phyloP scores from a whole-genome alignment of 2,888 invertebrate species.

The Dynastes maya region DNA sequence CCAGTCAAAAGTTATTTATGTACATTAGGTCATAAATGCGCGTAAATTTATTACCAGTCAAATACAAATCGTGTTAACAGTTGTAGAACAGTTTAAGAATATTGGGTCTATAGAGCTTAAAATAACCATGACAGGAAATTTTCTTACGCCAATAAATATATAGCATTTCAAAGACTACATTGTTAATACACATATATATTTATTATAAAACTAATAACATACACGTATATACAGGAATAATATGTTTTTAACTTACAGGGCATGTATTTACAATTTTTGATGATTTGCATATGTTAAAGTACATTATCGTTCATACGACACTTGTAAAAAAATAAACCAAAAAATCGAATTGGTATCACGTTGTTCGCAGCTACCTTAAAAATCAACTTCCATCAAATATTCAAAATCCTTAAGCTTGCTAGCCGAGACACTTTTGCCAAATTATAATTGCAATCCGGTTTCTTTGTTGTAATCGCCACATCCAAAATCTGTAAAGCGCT shows the following conservation, averaged over 20 bases:
- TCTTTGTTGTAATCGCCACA: conserved; percentile 64
- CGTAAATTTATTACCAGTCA: too few relatives aligned
- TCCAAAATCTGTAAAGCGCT: conserved; percentile 65
- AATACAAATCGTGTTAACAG: too few relatives aligned
- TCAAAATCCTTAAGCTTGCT: conserved; percentile 25
- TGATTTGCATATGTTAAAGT: neutral
- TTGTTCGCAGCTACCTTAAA: neutral
- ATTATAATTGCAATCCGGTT: conserved; percentile 65
- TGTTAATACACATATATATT: conserved; percentile 18
- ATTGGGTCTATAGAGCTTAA: too few relatives aligned
- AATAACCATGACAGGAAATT: too few relatives aligned
- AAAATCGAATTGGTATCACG: neutral
- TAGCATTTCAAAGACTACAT: too few relatives aligned
- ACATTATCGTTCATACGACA: neutral
- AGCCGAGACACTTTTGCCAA: conserved; percentile 58
- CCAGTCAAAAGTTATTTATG: too few relatives aligned
- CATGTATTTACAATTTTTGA: conserved; percentile 35
- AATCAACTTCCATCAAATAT: neutral
- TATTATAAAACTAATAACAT: conserved; percentile 47
- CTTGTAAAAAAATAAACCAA: neutral
- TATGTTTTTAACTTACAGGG: conserved; percentile 23
- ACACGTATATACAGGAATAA: conserved; percentile 37
- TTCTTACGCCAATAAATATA: too few relatives aligned
- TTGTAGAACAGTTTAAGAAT: too few relatives aligned
- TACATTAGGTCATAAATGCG: too few relatives aligned